These are phyloP conservation scores for Chrysina gloriosa DNA, from an alignment of 2,888 invertebrate species.

Conservation along the genomic window DNA sequence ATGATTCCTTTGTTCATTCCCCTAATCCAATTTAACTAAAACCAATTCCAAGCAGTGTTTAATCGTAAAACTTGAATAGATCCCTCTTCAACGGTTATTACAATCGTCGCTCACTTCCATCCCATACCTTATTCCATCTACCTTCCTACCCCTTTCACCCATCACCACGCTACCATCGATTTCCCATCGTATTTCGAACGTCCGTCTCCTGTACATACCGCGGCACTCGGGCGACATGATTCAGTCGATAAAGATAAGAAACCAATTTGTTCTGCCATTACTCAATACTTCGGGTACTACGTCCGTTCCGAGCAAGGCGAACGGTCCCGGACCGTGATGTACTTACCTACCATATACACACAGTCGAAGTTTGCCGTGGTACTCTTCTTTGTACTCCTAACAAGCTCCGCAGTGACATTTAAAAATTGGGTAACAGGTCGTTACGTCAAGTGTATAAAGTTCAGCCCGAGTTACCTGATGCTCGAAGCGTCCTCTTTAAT, in stretches of 20 bases:
- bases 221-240: neutral
- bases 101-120: too few relatives aligned
- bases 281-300: neutral
- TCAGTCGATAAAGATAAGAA: slow-evolving; percentile 1
- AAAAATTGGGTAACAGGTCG: slow-evolving; percentile 31
- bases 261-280: neutral
- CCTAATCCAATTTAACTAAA: too few relatives aligned
- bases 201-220: too few relatives aligned
- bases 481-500: slow-evolving; percentile 5
- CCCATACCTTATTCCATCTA: too few relatives aligned
- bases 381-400: slow-evolving; percentile 38
- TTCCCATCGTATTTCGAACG: too few relatives aligned
- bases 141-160: too few relatives aligned
- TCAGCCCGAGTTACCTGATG: slow-evolving; percentile 1
- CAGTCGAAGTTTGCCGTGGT: neutral
- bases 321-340: too few relatives aligned
- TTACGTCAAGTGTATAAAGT: slow-evolving; percentile 36
- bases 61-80: too few relatives aligned
- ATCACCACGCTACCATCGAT: too few relatives aligned
- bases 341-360: neutral
- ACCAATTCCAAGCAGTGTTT: too few relatives aligned
- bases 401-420: slow-evolving; percentile 19
- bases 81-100: too few relatives aligned
- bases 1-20: too few relatives aligned
- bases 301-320: neutral